These are phyloP conservation scores for Drosophila nr. medialis DNA, from an alignment of 2,888 invertebrate genomes.

Conservation along the genomic window DNA sequence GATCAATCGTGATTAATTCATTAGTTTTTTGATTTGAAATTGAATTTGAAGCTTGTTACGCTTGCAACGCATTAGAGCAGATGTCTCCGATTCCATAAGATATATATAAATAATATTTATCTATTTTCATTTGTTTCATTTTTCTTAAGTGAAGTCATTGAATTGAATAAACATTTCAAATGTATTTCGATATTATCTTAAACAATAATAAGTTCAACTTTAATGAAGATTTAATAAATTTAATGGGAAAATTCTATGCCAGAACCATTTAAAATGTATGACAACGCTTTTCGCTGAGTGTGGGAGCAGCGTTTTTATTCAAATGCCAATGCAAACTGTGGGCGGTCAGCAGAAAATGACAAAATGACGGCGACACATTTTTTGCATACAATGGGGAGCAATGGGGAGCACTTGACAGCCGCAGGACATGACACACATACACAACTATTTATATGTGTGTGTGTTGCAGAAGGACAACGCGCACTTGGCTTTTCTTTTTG, in stretches of 20 bases:
- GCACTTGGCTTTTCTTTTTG: slow-evolving; percentile 65
- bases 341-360: slow-evolving; percentile 54
- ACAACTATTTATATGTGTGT: slow-evolving; percentile 1
- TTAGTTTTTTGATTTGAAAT: rapidly evolving
- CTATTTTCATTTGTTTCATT: neutral
- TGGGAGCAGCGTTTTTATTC: neutral
- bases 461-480: slow-evolving; percentile 49
- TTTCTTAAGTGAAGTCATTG: neutral
- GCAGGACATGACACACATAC: slow-evolving; percentile 28
- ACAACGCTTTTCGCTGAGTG: neutral
- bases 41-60: neutral
- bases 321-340: slow-evolving; percentile 39
- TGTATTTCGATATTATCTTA: neutral
- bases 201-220: neutral
- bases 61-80: neutral
- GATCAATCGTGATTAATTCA: neutral
- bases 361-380: slow-evolving; percentile 62
- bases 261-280: neutral
- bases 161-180: neutral
- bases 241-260: neutral
- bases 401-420: slow-evolving; percentile 64
- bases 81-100: neutral
- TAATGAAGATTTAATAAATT: neutral
- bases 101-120: neutral
- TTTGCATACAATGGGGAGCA: slow-evolving; percentile 53